phyloP scores from a whole-genome alignment of 2,797 vertebrate species.

The Oryzias sinensis region DNA sequence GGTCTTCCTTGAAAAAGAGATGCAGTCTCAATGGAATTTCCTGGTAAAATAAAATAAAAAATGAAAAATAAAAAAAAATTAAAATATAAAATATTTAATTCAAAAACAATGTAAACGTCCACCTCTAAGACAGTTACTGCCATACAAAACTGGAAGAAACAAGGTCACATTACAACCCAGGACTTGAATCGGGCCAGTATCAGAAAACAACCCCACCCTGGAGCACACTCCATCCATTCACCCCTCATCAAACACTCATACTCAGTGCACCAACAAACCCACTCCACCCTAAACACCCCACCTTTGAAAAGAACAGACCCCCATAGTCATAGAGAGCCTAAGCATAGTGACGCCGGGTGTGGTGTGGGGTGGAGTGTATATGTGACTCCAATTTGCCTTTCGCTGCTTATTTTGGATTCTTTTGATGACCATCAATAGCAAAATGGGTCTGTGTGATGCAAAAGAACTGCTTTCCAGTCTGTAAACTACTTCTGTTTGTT shows the following conservation, averaged over 20 bases:
- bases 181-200: constrained; percentile 53
- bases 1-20: too few species aligned
- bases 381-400: constrained; percentile 58
- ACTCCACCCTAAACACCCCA: constrained; percentile 54
- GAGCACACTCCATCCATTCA: constrained; percentile 63
- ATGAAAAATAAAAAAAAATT: too few species aligned
- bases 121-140: neutral
- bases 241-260: constrained; percentile 36
- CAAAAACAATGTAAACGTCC: constrained; percentile 21
- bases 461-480: constrained; percentile 67
- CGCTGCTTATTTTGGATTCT: constrained; percentile 67
- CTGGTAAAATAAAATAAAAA: too few species aligned
- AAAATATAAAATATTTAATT: constrained; percentile 1
- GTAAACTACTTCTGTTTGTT: constrained; percentile 73
- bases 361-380: constrained; percentile 61
- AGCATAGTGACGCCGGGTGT: constrained; percentile 60
- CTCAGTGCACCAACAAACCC: constrained; percentile 27
- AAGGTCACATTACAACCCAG: constrained; percentile 24
- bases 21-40: too few species aligned
- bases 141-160: constrained; percentile 39
- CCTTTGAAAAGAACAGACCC: constrained; percentile 60
- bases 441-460: constrained; percentile 66
- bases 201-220: constrained; percentile 57
- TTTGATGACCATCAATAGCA: constrained; percentile 58
- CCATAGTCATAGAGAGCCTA: constrained; percentile 58